Conservation (phyloP, 2,113 vertebrate genomes). For the Setophaga kirtlandii region DNA sequence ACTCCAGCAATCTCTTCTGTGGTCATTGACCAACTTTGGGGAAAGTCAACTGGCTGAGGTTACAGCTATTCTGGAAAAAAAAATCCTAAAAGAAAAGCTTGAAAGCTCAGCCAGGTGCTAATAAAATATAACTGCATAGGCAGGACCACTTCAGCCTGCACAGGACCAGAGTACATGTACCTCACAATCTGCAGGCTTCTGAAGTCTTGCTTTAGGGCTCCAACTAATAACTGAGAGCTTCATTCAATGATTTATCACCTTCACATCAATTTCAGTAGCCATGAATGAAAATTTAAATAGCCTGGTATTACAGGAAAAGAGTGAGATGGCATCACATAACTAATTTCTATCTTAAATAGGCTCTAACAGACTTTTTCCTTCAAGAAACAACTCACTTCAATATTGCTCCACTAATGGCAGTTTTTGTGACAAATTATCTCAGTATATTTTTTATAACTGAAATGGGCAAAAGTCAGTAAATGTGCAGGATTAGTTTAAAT, state of each 20-base stretch:
- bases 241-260: neutral
- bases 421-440: neutral
- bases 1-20: neutral
- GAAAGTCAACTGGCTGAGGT: neutral
- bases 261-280: neutral
- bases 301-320: neutral
- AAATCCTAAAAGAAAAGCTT: neutral
- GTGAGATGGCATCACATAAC: neutral
- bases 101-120: neutral
- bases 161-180: neutral
- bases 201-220: neutral
- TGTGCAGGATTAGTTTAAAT: neutral
- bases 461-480: neutral
- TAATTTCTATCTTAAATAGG: neutral
- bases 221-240: neutral
- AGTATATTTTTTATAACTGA: neutral
- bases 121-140: neutral
- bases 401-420: neutral
- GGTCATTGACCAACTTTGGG: neutral
- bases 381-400: neutral
- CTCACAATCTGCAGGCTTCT: neutral
- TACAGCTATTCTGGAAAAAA: neutral
- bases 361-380: neutral
- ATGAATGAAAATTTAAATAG: neutral
- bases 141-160: neutral